phyloP scores from a whole-genome alignment of 2,113 vertebrate genomes.

The Uropsilus gracilis region DNA sequence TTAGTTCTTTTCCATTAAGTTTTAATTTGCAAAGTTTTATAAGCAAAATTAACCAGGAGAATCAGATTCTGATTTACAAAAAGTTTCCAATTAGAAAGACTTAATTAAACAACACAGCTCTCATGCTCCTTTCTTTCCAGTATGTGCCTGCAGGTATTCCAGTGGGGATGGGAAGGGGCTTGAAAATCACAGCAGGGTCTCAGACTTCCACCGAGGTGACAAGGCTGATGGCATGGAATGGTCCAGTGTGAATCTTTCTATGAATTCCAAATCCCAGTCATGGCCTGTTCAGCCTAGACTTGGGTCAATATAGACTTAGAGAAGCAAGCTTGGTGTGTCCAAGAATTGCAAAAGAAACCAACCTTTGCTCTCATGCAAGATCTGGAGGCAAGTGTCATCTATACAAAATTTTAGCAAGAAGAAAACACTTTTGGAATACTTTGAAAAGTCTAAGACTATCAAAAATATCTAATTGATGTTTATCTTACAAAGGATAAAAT shows the following conservation, averaged over 20 bases:
- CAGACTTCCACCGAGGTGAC: background rate
- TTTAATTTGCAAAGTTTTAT: conserved; percentile 76
- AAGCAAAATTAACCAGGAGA: conserved; percentile 71
- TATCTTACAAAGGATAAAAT: background rate
- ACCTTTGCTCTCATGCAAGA: background rate
- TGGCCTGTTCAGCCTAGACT: rapidly evolving
- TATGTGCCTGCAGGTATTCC: background rate
- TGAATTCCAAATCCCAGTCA: background rate
- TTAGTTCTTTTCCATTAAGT: conserved; percentile 74
- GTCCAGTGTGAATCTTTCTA: background rate
- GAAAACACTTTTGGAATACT: background rate
- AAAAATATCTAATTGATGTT: background rate
- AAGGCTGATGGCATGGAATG: background rate
- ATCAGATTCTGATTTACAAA: conserved; percentile 68
- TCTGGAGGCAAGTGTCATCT: background rate
- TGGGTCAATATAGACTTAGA: no score
- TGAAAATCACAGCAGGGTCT: background rate
- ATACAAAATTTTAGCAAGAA: background rate
- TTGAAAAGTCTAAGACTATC: background rate
- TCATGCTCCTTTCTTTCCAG: background rate
- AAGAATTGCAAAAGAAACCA: background rate
- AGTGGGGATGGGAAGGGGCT: background rate
- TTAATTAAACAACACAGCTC: conserved; percentile 62
- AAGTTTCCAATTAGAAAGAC: conserved; percentile 70
- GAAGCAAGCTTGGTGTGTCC: background rate